A percentile compares a stretch with the other conserved stretches of the same genome.
Conservation (phyloP, 1,140 invertebrate species). For the Orussus abietinus region DNA sequence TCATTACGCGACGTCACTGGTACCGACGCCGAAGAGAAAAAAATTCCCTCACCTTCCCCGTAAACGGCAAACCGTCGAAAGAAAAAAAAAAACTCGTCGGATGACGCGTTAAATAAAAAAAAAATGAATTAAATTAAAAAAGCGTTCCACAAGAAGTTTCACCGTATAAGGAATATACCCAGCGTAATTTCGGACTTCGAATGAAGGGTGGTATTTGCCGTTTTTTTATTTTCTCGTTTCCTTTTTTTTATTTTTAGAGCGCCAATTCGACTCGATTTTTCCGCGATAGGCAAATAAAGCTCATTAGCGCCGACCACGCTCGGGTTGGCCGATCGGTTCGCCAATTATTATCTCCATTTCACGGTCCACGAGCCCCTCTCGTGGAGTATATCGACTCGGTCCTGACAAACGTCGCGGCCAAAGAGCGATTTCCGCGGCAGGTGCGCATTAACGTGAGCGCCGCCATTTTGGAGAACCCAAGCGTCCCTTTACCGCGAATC, state of each 20-base stretch:
- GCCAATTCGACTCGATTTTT: conserved; percentile 7
- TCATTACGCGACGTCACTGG: neutral
- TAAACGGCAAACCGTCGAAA: too few relatives aligned
- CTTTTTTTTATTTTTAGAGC: neutral
- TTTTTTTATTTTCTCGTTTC: neutral
- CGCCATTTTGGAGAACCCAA: too few relatives aligned
- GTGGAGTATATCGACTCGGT: neutral
- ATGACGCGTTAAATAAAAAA: conserved; percentile 4
- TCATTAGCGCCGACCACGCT: conserved; percentile 38
- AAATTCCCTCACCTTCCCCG: too few relatives aligned
- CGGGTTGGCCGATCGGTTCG: conserved; percentile 47
- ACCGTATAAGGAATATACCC: too few relatives aligned
- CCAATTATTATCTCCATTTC: conserved; percentile 51
- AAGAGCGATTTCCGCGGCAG: too few relatives aligned
- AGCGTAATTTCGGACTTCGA: conserved; percentile 10
- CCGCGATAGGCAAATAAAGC: conserved; percentile 21
- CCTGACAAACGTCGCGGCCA: too few relatives aligned
- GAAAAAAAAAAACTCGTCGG: conserved; percentile 28
- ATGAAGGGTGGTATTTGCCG: conserved; percentile 6
- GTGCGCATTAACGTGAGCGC: too few relatives aligned
- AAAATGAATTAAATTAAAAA: neutral
- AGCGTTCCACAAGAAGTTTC: neutral
- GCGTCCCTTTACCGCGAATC: too few relatives aligned
- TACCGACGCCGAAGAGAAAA: too few relatives aligned
- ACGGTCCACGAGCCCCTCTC: conserved; percentile 38